Conservation (phyloP, 2,797 vertebrate species). For the Hyperoplus lanceolatus region DNA sequence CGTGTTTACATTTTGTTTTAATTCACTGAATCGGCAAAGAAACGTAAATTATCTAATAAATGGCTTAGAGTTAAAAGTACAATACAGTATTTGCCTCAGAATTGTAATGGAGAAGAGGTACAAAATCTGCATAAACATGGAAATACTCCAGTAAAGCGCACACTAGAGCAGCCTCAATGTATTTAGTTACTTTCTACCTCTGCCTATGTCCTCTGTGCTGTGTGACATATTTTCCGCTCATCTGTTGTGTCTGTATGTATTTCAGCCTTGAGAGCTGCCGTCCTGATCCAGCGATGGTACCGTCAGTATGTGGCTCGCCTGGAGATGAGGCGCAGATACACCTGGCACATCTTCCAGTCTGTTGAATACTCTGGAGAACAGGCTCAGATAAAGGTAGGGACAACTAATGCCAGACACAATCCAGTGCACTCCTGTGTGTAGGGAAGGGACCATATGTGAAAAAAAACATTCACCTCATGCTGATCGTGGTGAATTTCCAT, state of each 20-base stretch:
- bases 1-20: not conserved
- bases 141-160: not conserved
- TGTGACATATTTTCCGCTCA: not conserved
- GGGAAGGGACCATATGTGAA: not conserved
- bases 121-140: not conserved
- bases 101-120: not conserved
- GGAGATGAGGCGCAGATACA: constrained; percentile 93
- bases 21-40: not conserved
- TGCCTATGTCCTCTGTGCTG: not conserved
- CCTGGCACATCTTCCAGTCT: constrained; percentile 97
- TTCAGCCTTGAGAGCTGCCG: constrained; percentile 90
- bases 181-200: not conserved
- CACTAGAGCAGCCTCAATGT: not conserved
- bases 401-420: not conserved
- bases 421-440: not conserved
- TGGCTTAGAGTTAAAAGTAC: not conserved
- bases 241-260: not conserved
- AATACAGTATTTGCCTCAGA: too few relatives aligned
- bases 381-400: constrained; percentile 92
- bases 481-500: too few relatives aligned
- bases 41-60: too few relatives aligned
- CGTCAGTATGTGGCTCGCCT: constrained; percentile 90
- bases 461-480: too few relatives aligned
- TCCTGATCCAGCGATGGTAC: constrained; percentile 95
- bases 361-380: constrained; percentile 95